Conservation (phyloP, 2,888 invertebrate species). For the Sylvicola cinctus region DNA sequence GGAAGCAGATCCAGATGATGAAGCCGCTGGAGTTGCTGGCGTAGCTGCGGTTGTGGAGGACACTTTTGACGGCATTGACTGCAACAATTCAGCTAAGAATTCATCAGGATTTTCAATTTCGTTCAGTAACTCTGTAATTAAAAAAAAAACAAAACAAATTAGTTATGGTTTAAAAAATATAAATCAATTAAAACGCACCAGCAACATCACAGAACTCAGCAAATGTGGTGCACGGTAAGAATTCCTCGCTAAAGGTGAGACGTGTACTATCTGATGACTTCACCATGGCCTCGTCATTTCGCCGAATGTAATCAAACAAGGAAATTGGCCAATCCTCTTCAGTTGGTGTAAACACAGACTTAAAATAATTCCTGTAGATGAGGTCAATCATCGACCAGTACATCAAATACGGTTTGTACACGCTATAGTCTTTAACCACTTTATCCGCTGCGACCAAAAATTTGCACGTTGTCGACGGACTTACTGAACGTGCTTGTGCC, state of each 20-base stretch:
- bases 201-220: conserved; percentile 85
- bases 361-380: conserved; percentile 69
- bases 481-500: conserved; percentile 59
- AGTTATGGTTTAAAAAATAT: neutral
- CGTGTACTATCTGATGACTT: conserved; percentile 75
- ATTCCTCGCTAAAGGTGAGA: conserved; percentile 64
- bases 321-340: conserved; percentile 78
- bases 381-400: conserved; percentile 72
- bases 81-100: conserved; percentile 19
- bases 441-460: conserved; percentile 29
- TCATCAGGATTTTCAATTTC: conserved; percentile 21
- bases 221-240: conserved; percentile 76
- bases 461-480: conserved; percentile 27
- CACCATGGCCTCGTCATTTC: conserved; percentile 77
- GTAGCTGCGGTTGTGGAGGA: no score
- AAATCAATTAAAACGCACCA: conserved; percentile 26
- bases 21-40: no score
- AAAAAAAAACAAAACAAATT: neutral
- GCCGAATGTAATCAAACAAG: conserved; percentile 80
- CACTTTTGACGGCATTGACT: conserved; percentile 13
- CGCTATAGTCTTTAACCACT: conserved; percentile 44
- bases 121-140: conserved; percentile 17
- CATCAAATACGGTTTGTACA: conserved; percentile 71
- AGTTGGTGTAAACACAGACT: conserved; percentile 52
- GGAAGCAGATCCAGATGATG: no score